A percentile compares a stretch with the other conserved stretches of the same genome.
phyloP scores from a whole-genome alignment of 2,888 invertebrate genomes.

The Metalampra italica region DNA sequence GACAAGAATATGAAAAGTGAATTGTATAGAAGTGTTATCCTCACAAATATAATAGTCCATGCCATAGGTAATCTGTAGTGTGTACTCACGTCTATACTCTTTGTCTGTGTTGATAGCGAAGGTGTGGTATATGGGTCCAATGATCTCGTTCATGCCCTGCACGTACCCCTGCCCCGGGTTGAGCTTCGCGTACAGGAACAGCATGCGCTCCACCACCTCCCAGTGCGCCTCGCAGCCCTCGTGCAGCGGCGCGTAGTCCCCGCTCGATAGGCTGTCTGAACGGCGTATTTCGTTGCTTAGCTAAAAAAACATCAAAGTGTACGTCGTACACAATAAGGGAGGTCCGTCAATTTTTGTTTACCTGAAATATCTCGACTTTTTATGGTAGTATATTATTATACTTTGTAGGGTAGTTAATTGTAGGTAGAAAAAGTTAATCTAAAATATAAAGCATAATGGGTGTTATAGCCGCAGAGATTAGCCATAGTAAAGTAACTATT shows the following conservation, averaged over 20 bases:
- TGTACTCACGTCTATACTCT: slow-evolving; percentile 85
- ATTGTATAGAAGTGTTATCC: no score
- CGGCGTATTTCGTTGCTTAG: slow-evolving; percentile 83
- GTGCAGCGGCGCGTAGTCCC: slow-evolving; percentile 89
- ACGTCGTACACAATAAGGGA: no score
- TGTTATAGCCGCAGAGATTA: no score
- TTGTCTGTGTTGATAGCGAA: slow-evolving; percentile 94
- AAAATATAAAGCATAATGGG: no score
- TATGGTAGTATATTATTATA: no score
- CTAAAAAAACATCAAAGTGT: no score
- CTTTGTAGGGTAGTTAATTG: no score
- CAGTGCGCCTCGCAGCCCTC: slow-evolving; percentile 98
- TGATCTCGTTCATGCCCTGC: slow-evolving; percentile 99
- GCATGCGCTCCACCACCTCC: slow-evolving; percentile 98
- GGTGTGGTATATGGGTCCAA: slow-evolving; percentile 98
- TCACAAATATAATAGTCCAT: not conserved
- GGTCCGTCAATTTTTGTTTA: not conserved
- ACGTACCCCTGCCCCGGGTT: slow-evolving; percentile 98
- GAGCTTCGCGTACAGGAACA: slow-evolving; percentile 98
- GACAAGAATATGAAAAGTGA: no score
- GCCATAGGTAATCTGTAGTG: no score
- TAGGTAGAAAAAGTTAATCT: no score
- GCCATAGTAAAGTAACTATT: no score
- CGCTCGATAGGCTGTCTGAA: slow-evolving; percentile 70
- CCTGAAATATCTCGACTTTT: no score